Conservation (phyloP, 30 jellyfish, hydroid and myxozoan genomes). For the Aurelia sp. region DNA sequence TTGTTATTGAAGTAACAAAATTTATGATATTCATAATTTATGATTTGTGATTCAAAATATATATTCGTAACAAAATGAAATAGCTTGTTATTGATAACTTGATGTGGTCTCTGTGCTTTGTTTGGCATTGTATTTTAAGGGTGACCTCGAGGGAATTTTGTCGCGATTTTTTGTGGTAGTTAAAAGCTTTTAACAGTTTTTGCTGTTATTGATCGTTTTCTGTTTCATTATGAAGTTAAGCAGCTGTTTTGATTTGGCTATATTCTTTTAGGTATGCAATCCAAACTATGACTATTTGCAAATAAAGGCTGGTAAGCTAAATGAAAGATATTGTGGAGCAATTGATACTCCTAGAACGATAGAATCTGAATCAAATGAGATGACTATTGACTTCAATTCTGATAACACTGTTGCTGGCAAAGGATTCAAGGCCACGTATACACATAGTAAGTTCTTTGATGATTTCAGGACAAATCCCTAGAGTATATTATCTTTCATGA, state of each 20-base stretch:
- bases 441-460: conserved; percentile 45
- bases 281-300: conserved; percentile 56
- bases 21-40: too few species aligned
- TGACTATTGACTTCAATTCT: conserved; percentile 51
- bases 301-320: conserved; percentile 26
- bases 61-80: too few species aligned
- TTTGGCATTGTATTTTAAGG: too few species aligned
- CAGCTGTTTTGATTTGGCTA: neutral
- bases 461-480: too few species aligned
- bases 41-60: too few species aligned
- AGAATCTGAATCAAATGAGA: conserved; percentile 40
- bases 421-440: conserved; percentile 67
- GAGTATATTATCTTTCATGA: too few species aligned
- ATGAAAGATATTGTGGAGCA: conserved; percentile 45
- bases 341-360: conserved; percentile 25
- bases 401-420: conserved; percentile 64
- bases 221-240: too few species aligned
- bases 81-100: too few species aligned
- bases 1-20: too few species aligned
- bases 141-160: too few species aligned
- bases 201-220: neutral
- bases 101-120: too few species aligned
- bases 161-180: too few species aligned
- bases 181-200: neutral
- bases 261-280: conserved; percentile 41